Evolutionary conservation across 1,140 invertebrate species (phyloP).

Genomic region (Drusus annulatus): DNA sequence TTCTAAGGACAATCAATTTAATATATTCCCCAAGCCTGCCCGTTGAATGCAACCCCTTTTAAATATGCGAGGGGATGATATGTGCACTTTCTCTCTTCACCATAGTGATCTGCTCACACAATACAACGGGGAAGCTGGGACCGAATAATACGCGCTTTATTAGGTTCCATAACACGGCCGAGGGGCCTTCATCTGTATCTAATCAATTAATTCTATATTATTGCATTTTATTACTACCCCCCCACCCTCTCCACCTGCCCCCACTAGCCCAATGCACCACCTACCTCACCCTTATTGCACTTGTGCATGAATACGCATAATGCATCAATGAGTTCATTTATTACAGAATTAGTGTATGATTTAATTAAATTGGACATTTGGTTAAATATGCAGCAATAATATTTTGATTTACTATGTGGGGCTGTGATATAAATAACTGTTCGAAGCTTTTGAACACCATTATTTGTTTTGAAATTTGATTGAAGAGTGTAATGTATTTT

Average conservation of each 20-base stretch:
- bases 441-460: no score
- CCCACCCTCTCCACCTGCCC: background rate
- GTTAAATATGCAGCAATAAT: background rate
- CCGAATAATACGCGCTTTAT: conserved; percentile 59
- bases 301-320: conserved; percentile 43
- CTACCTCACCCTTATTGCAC: conserved; percentile 47
- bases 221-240: conserved; percentile 56
- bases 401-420: no score
- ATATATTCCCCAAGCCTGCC: no score
- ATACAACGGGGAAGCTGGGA: background rate
- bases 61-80: conserved; percentile 23
- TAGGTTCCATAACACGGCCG: conserved; percentile 53
- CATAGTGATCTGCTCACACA: background rate
- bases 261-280: background rate
- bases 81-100: conserved; percentile 2
- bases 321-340: conserved; percentile 29
- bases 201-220: conserved; percentile 60
- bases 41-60: background rate
- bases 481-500: no score
- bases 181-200: conserved; percentile 49
- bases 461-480: no score
- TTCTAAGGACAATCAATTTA: no score
- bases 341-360: conserved; percentile 25
- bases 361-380: conserved; percentile 26
- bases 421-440: no score